phyloP scores from a whole-genome alignment of 2,797 vertebrate genomes.

The Microtus obscurus region DNA sequence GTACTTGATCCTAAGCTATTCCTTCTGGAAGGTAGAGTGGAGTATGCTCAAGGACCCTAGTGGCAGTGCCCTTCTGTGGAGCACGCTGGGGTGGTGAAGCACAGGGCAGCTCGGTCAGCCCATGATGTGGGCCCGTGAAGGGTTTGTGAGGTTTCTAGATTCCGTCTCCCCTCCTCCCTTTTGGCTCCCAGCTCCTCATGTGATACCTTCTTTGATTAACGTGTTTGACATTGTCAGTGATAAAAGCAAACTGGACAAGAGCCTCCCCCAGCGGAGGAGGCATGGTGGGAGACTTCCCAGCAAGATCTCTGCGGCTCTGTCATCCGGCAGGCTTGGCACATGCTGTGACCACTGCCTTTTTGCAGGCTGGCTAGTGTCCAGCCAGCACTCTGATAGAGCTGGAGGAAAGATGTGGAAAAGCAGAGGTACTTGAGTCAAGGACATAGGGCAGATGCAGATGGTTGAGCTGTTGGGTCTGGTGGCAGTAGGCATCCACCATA shows the following conservation, averaged over 20 bases:
- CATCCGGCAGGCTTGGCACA: neutral
- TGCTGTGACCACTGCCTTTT: neutral
- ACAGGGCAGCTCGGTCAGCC: neutral
- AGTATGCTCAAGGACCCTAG: neutral
- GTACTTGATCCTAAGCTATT: constrained; percentile 42
- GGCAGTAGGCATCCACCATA: neutral
- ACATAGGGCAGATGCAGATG: neutral
- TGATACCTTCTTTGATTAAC: neutral
- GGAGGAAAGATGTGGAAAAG: neutral
- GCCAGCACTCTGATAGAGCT: neutral
- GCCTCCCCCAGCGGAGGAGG: neutral
- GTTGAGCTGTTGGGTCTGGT: neutral
- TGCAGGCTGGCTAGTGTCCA: neutral
- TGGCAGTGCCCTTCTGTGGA: neutral
- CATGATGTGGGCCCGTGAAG: neutral
- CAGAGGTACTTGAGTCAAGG: neutral
- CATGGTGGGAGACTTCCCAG: neutral
- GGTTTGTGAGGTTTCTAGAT: neutral
- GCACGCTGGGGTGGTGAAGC: neutral
- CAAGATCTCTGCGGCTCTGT: neutral
- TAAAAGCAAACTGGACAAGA: neutral
- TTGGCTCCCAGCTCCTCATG: neutral
- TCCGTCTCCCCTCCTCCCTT: neutral
- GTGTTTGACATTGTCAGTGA: neutral
- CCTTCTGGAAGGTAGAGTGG: constrained; percentile 48